Conservation (phyloP, 2,888 invertebrate species). For the Drymonia ruficornis region DNA sequence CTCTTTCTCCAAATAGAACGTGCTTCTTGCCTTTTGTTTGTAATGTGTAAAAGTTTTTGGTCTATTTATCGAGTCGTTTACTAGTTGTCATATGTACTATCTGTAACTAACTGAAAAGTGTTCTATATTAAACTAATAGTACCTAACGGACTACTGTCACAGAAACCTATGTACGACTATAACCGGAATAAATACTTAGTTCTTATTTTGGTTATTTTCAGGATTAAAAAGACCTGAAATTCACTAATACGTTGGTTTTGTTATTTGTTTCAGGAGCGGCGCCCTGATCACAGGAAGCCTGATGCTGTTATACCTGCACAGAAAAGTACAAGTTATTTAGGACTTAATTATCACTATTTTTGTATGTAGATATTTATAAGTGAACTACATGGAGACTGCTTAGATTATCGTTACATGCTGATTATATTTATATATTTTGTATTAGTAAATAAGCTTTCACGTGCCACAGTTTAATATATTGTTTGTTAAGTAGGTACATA, state of each 20-base stretch:
- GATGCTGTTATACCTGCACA: slow-evolving; percentile 60
- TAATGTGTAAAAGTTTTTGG: too few species aligned
- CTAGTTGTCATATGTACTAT: too few species aligned
- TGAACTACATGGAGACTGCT: background rate
- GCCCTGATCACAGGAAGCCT: slow-evolving; percentile 70
- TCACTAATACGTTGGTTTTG: background rate
- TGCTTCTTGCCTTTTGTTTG: too few species aligned
- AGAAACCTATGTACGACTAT: too few species aligned
- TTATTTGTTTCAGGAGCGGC: slow-evolving; percentile 63
- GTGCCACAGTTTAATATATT: background rate
- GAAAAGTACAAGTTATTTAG: slow-evolving; percentile 35
- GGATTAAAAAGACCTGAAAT: background rate
- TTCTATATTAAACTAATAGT: too few species aligned
- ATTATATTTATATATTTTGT: background rate
- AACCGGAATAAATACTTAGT: too few species aligned
- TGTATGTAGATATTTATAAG: background rate
- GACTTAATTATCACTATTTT: background rate
- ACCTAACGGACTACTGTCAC: too few species aligned
- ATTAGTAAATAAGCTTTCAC: background rate
- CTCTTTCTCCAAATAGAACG: too few species aligned
- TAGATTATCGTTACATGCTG: background rate
- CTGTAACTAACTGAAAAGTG: too few species aligned
- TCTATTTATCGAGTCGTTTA: too few species aligned
- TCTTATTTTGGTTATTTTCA: too few species aligned
- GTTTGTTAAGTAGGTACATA: background rate